Percentiles rank a stretch among this genome's conserved stretches.
These are phyloP conservation scores for Pentalonia nigronervosa DNA, from an alignment of 1,140 invertebrate genomes.

Conservation along the genomic window DNA sequence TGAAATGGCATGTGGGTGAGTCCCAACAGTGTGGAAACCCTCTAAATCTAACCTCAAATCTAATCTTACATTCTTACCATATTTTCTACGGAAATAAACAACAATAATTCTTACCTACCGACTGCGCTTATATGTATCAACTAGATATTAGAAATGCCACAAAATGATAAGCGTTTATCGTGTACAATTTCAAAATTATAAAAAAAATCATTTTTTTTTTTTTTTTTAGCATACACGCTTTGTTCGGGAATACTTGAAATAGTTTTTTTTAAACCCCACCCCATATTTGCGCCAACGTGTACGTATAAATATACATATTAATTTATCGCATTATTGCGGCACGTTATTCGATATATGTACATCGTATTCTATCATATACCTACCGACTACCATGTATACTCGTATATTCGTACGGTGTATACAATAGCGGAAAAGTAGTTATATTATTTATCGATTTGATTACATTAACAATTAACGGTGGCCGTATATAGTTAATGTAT, in stretches of 20 bases:
- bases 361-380: neutral
- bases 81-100: too few species aligned
- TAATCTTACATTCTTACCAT: too few species aligned
- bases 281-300: neutral
- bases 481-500: neutral
- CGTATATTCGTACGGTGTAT: neutral
- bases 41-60: too few species aligned
- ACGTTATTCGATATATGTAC: neutral
- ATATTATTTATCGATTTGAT: conserved; percentile 23
- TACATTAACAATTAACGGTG: conserved; percentile 19
- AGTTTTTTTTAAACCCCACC: neutral
- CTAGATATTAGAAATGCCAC: too few species aligned
- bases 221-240: too few species aligned
- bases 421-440: conserved; percentile 9
- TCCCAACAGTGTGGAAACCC: too few species aligned
- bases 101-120: too few species aligned
- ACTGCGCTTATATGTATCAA: too few species aligned
- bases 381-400: neutral
- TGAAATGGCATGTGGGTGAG: too few species aligned
- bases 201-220: too few species aligned
- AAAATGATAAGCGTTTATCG: too few species aligned
- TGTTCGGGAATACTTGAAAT: neutral
- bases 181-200: too few species aligned
- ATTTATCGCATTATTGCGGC: neutral
- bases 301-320: neutral